A percentile compares a stretch with the other conserved stretches of the same genome.
These are phyloP conservation scores for Morone chrysops DNA, from an alignment of 2,113 vertebrate species.

Conservation along the genomic window DNA sequence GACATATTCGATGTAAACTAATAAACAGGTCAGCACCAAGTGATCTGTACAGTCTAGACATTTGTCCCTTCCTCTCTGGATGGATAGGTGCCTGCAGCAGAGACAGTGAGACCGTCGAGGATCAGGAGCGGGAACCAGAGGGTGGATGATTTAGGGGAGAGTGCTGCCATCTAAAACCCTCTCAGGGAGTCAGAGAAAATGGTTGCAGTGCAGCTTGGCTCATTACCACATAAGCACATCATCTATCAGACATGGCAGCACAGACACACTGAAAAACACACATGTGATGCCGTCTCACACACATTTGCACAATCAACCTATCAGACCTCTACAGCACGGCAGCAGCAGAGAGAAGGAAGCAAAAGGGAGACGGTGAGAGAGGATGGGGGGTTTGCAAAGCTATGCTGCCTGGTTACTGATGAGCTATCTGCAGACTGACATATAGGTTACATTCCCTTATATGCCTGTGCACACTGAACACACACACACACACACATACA, in stretches of 20 bases:
- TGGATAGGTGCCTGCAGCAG: conserved; percentile 46
- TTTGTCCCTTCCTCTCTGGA: conserved; percentile 42
- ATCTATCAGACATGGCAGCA: conserved; percentile 65
- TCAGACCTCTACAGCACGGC: conserved; percentile 41
- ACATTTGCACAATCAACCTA: conserved; percentile 38
- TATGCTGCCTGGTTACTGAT: conserved; percentile 76
- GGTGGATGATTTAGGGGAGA: conserved; percentile 49
- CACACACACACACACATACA: conserved; percentile 16
- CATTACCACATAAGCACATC: conserved; percentile 66
- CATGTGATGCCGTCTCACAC: conserved; percentile 30
- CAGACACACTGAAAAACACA: conserved; percentile 45
- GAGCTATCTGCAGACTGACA: conserved; percentile 73
- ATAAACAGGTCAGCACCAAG: conserved; percentile 49
- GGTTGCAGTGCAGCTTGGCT: conserved; percentile 43
- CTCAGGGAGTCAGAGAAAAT: conserved; percentile 55
- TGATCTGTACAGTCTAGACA: conserved; percentile 57
- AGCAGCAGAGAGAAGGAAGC: conserved; percentile 32
- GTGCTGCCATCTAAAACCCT: conserved; percentile 53
- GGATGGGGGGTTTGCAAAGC: conserved; percentile 44
- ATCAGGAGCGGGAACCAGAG: conserved; percentile 20
- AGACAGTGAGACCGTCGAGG: conserved; percentile 28
- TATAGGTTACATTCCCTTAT: conserved; percentile 60
- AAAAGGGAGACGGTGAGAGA: conserved; percentile 25
- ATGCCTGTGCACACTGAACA: conserved; percentile 7
- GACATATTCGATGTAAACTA: conserved; percentile 46